phyloP scores from a whole-genome alignment of 2,797 vertebrate genomes.

The Scolopax bukidnonensis region DNA sequence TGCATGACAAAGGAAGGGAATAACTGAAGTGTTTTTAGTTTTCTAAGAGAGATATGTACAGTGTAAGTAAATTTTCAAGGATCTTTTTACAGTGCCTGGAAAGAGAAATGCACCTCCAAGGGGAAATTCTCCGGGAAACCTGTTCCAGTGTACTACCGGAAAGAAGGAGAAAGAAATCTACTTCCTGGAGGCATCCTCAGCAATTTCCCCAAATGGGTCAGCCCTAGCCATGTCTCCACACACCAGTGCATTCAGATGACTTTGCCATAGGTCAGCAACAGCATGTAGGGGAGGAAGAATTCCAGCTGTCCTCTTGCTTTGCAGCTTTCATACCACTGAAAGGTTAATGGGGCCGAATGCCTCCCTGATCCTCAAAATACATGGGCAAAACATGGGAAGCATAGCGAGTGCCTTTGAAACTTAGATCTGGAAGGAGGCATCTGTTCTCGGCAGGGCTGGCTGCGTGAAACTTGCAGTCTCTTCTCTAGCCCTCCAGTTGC shows the following conservation, averaged over 20 bases:
- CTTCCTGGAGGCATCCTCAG: neutral
- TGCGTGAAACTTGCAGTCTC: neutral
- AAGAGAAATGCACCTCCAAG: neutral
- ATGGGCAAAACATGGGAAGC: neutral
- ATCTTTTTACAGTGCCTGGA: neutral
- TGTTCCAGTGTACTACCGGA: neutral
- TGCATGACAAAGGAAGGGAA: neutral
- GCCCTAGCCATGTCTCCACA: neutral
- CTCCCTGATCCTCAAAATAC: conserved; percentile 21
- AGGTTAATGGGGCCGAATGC: conserved; percentile 4
- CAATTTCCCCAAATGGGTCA: neutral
- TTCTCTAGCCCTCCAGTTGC: conserved; percentile 3
- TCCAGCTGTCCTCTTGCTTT: conserved; percentile 25
- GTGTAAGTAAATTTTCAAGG: neutral
- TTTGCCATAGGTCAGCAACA: neutral
- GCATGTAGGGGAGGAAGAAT: neutral
- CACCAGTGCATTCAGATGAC: neutral
- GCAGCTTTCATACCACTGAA: conserved; percentile 12
- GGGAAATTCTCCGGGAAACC: neutral
- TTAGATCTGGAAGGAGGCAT: neutral
- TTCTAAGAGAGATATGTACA: neutral
- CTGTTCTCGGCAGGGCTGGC: accelerated
- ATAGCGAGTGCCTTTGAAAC: neutral
- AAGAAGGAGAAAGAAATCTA: neutral
- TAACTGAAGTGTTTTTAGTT: neutral